phyloP scores from a whole-genome alignment of 2,888 invertebrate species.

The Omphaloscelis lunosa region DNA sequence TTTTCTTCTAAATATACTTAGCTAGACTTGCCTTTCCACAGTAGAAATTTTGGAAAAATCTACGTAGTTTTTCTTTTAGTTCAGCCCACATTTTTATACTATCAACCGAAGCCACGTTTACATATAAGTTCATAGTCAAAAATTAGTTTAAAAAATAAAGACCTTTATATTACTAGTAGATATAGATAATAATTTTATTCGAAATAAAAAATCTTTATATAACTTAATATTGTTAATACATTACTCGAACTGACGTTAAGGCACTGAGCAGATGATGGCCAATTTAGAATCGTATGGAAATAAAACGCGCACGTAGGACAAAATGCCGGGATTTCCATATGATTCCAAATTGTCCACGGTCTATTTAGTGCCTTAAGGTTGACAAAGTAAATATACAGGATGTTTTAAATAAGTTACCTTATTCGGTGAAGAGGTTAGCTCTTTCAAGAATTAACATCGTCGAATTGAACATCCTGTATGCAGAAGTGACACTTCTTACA shows the following conservation, averaged over 20 bases:
- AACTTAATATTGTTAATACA: constrained; percentile 76
- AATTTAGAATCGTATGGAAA: no score
- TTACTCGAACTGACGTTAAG: constrained; percentile 68
- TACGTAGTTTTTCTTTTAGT: neutral
- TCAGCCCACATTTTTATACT: constrained; percentile 35
- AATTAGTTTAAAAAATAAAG: constrained; percentile 76
- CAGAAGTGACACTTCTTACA: constrained; percentile 20
- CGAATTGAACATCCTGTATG: neutral
- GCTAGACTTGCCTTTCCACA: neutral
- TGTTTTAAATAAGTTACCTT: neutral
- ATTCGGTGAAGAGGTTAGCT: neutral
- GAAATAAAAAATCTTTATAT: constrained; percentile 73
- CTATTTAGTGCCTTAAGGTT: neutral
- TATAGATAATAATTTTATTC: constrained; percentile 72
- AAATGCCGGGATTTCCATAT: no score
- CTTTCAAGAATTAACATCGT: neutral
- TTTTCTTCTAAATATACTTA: neutral
- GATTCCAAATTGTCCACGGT: no score
- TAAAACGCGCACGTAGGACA: no score
- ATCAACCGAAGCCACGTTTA: constrained; percentile 62
- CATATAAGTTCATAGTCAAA: constrained; percentile 61
- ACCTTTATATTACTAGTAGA: constrained; percentile 66
- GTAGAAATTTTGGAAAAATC: neutral
- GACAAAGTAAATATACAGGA: constrained; percentile 28
- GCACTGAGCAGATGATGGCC: no score